phyloP scores from a whole-genome alignment of 1,140 invertebrate genomes.

The Drosophila parabipectinata region DNA sequence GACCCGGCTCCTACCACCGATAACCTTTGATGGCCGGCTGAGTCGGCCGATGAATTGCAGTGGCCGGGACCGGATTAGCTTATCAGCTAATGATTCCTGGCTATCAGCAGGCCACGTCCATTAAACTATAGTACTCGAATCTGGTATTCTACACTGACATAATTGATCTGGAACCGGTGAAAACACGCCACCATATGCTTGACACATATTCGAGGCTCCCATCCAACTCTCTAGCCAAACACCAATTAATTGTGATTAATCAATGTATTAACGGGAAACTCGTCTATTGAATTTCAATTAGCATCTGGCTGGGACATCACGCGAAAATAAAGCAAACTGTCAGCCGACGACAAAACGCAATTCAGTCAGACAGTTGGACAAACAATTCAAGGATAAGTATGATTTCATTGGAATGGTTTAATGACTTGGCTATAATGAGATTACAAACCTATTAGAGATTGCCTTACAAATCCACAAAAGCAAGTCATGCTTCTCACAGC shows the following conservation, averaged over 20 bases:
- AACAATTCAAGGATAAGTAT: slow-evolving; percentile 31
- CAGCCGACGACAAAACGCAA: slow-evolving; percentile 7
- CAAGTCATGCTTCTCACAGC: no score
- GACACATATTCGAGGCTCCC: neutral
- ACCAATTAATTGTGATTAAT: slow-evolving; percentile 33
- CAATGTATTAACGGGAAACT: slow-evolving; percentile 37
- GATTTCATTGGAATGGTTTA: slow-evolving; percentile 6
- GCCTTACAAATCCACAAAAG: no score
- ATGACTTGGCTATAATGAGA: slow-evolving; percentile 3
- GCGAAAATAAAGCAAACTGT: slow-evolving; percentile 15
- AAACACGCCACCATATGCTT: slow-evolving; percentile 38
- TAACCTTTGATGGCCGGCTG: slow-evolving; percentile 49
- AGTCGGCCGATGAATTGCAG: slow-evolving; percentile 42
- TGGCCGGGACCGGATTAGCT: slow-evolving; percentile 16
- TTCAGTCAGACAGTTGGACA: slow-evolving; percentile 47
- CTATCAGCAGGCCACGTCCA: slow-evolving; percentile 12
- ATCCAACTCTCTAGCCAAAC: neutral
- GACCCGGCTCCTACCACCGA: slow-evolving; percentile 34
- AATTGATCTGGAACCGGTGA: slow-evolving; percentile 32
- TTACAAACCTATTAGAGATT: neutral
- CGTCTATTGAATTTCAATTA: slow-evolving; percentile 43
- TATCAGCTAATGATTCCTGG: slow-evolving; percentile 17
- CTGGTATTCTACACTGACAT: slow-evolving; percentile 43
- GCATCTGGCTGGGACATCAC: slow-evolving; percentile 31
- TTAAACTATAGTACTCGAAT: slow-evolving; percentile 27